Evolutionary conservation across 2,113 vertebrate species (phyloP).

Genomic region (Psammodynastes pulverulentus): DNA sequence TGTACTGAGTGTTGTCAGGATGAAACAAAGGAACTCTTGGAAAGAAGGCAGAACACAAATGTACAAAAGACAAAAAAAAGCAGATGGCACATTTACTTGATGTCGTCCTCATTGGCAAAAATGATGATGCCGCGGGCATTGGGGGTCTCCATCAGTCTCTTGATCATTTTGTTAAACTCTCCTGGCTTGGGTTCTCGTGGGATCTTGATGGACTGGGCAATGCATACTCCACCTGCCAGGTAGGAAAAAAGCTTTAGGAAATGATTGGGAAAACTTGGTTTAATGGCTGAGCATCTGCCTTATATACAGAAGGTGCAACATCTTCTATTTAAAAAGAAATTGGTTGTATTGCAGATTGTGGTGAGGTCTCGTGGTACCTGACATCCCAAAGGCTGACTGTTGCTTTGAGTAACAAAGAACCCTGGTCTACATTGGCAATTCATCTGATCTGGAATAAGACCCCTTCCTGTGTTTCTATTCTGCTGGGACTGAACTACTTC

Average conservation of each 20-base stretch:
- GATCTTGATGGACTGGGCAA: constrained; percentile 77
- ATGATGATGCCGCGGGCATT: constrained; percentile 78
- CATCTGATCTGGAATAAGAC: neutral
- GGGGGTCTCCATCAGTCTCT: constrained; percentile 76
- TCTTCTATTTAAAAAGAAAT: neutral
- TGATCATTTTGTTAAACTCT: constrained; percentile 77
- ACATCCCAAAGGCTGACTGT: neutral
- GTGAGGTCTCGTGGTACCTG: neutral
- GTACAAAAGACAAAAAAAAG: neutral
- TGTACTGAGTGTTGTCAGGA: neutral
- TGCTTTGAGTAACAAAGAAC: neutral
- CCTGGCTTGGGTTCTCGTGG: constrained; percentile 76
- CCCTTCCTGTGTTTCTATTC: neutral
- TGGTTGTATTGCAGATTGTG: neutral
- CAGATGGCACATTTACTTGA: constrained; percentile 65
- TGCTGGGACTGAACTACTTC: neutral
- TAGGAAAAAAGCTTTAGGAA: constrained; percentile 1
- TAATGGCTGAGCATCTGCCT: neutral
- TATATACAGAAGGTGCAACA: neutral
- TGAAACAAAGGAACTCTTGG: neutral
- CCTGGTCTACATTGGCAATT: neutral
- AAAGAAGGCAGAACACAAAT: neutral
- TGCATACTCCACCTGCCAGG: constrained; percentile 69
- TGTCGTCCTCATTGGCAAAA: constrained; percentile 80
- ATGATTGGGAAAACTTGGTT: neutral